A percentile compares a stretch with the other conserved stretches of the same genome.
Evolutionary conservation across 2,113 vertebrate species (phyloP).

Genomic region (Felis catus): DNA sequence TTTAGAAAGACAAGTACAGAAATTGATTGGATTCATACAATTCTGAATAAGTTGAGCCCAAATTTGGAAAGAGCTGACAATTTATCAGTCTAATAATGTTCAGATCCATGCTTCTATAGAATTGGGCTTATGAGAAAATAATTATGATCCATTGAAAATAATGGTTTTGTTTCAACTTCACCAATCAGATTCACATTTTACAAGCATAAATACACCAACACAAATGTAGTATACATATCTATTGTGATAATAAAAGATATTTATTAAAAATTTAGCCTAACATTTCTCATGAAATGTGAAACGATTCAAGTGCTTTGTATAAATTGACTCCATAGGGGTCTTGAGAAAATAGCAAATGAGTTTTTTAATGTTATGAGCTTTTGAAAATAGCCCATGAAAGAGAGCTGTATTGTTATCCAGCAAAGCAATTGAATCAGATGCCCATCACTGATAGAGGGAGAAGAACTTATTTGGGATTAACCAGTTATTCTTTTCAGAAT

Average conservation of each 20-base stretch:
- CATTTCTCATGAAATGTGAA: slow-evolving; percentile 64
- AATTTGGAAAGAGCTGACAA: neutral
- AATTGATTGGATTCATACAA: neutral
- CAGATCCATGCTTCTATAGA: neutral
- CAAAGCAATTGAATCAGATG: neutral
- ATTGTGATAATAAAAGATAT: slow-evolving; percentile 59
- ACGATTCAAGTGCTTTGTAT: slow-evolving; percentile 61
- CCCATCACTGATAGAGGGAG: neutral
- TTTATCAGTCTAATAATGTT: neutral
- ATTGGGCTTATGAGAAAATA: slow-evolving; percentile 29
- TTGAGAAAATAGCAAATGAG: slow-evolving; percentile 69
- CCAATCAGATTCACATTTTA: slow-evolving; percentile 12
- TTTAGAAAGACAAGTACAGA: neutral
- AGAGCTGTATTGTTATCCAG: slow-evolving; percentile 52
- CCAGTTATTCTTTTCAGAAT: neutral
- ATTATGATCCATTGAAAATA: neutral
- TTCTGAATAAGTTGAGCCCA: neutral
- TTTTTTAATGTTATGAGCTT: slow-evolving; percentile 65
- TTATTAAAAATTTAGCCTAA: slow-evolving; percentile 48
- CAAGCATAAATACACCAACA: slow-evolving; percentile 1
- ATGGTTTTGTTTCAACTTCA: slow-evolving; percentile 40
- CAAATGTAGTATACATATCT: slow-evolving; percentile 16
- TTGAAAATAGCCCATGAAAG: slow-evolving; percentile 54
- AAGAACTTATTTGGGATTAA: neutral
- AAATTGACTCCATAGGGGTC: slow-evolving; percentile 66